Evolutionary conservation across 1,140 invertebrate genomes (phyloP).

Genomic region (Nymphalis io): DNA sequence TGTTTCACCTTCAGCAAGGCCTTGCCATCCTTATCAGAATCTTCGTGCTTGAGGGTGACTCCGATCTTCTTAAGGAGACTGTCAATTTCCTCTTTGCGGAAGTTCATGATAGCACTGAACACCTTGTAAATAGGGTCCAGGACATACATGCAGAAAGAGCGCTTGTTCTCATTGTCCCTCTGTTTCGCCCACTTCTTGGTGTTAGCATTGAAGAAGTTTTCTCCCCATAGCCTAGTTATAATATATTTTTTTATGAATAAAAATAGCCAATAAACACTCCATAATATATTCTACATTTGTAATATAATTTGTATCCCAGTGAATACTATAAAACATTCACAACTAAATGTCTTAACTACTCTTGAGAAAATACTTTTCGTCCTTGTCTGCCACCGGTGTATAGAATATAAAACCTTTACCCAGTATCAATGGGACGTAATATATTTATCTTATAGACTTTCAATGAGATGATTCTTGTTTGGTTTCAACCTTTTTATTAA

Average conservation of each 20-base stretch:
- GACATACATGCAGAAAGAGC: constrained; percentile 99
- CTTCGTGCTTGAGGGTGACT: constrained; percentile 95
- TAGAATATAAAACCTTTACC: constrained; percentile 61
- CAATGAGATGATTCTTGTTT: not conserved
- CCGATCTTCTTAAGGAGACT: constrained; percentile 93
- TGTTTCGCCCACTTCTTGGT: constrained; percentile 99
- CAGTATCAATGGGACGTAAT: constrained; percentile 74
- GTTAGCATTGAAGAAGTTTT: constrained; percentile 98
- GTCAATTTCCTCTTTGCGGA: constrained; percentile 97
- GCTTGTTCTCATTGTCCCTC: constrained; percentile 93
- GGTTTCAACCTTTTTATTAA: not conserved
- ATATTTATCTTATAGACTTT: not conserved
- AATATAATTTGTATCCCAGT: constrained; percentile 52
- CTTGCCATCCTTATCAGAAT: constrained; percentile 97
- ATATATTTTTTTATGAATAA: not conserved
- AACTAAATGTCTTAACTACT: constrained; percentile 49
- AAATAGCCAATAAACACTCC: not conserved
- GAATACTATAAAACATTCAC: constrained; percentile 53
- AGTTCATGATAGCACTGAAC: constrained; percentile 99
- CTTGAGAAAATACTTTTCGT: constrained; percentile 58
- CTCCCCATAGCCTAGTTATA: constrained; percentile 92
- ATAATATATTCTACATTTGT: too few species aligned
- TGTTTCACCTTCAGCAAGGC: constrained; percentile 88
- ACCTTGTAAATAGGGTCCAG: constrained; percentile 99
- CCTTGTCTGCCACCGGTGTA: constrained; percentile 74